Evolutionary conservation across 2,888 invertebrate species (phyloP), one percentile per base, ranked within the genome.

Genomic region (Cylloceria caligata): DNA sequence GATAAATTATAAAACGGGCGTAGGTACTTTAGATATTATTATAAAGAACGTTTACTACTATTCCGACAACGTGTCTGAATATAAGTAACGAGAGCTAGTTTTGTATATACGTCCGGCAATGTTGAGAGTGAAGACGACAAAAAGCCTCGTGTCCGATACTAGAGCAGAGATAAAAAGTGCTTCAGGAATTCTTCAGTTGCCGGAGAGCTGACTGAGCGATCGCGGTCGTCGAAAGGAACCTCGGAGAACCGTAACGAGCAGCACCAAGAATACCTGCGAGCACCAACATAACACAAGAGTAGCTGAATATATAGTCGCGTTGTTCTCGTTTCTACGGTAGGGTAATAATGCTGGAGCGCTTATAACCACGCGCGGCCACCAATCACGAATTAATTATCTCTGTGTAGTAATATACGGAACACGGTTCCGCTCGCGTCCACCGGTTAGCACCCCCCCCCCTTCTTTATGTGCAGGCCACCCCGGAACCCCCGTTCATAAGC

Each of bases 331-430:
- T 83, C 76, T 75, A 62, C 76, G 73, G 60, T 71, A 80, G 55
- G 72, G 72, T 83, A 80, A 84, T 83, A 80, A 80, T 81, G 65
- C 71, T 78, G 42, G 72, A 74, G 69, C 80, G 64, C 73, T 60
- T 77, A 57, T 74, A 69, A 78, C 78, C 74, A 67, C 81, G 78
- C 81, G 71, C 81, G 81, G 84, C 86, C 80, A 90, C 89, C 87
- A 89, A 90, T 90, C 91, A 88, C 87, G 90, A 89, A 89, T 90
- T 89, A 90, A 91, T 91, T 89, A 91, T 88, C 89, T 86, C 85
- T 87, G 81, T 88, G 89, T 88, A 89, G 88, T 69, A 77, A 89
- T 88, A 87, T 88, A 80, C 80, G 83, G 84, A 86, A 89, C 89
- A 89, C 83, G 86, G 75, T 75, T 72, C 55, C 60, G 65, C 27